phyloP scores from a whole-genome alignment of 2,797 vertebrate species.

The Margarornis squamiger region DNA sequence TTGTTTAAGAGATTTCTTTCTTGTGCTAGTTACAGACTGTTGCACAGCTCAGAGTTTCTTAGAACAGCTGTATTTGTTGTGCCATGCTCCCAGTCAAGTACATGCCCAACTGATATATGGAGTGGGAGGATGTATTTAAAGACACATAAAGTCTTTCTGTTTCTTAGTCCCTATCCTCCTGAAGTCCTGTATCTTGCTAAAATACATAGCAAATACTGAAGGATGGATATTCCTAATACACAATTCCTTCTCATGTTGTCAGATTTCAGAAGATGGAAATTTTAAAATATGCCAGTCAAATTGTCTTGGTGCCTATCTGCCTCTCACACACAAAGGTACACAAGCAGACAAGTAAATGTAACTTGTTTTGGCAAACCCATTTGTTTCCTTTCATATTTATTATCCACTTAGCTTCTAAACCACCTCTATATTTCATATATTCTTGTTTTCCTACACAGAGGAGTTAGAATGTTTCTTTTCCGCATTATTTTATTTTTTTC shows the following conservation, averaged over 20 bases:
- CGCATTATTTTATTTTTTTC: background rate
- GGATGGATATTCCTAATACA: background rate
- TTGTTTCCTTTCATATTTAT: background rate
- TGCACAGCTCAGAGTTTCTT: background rate
- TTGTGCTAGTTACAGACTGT: fast-evolving
- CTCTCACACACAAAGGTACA: background rate
- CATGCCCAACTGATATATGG: background rate
- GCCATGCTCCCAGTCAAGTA: background rate
- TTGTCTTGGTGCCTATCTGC: background rate
- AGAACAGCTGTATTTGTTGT: background rate
- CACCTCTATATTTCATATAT: background rate
- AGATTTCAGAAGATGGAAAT: background rate
- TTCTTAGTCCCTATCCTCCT: background rate
- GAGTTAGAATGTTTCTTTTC: background rate
- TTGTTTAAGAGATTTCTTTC: background rate
- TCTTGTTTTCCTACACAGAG: background rate
- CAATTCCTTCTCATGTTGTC: background rate
- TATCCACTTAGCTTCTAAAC: background rate
- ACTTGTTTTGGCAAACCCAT: background rate
- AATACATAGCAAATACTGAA: background rate
- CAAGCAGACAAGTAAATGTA: background rate
- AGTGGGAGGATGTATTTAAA: background rate
- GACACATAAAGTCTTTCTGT: background rate
- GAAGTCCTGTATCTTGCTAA: background rate
- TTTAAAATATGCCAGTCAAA: background rate